A percentile compares a stretch with the other conserved stretches of the same genome.
Evolutionary conservation across 2,797 vertebrate genomes (phyloP).

Genomic region (Linurgus olivaceus): DNA sequence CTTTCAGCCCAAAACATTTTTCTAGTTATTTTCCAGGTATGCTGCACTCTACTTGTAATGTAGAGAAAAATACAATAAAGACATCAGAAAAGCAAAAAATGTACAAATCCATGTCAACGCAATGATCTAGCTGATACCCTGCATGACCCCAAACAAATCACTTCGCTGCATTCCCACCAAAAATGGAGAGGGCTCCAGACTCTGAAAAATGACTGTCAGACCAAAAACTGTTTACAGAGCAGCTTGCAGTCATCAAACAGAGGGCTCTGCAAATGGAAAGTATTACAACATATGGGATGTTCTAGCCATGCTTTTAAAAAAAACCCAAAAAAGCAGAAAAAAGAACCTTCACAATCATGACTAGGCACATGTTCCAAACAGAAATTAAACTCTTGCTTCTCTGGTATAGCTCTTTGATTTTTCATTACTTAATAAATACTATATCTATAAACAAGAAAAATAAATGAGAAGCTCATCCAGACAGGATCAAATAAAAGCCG

Average conservation of each 20-base stretch:
- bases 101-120: not conserved
- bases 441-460: not conserved
- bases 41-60: not conserved
- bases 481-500: not conserved
- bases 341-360: constrained; percentile 8
- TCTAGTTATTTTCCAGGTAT: not conserved
- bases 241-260: constrained; percentile 37
- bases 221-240: constrained; percentile 30
- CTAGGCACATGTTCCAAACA: constrained; percentile 2
- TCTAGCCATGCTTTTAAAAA: not conserved
- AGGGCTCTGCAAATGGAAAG: constrained; percentile 43
- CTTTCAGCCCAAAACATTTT: not conserved
- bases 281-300: constrained; percentile 24
- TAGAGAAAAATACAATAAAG: not conserved
- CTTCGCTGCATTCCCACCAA: not conserved
- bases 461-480: not conserved
- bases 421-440: not conserved
- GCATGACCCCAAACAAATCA: not conserved
- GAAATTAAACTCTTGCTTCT: constrained; percentile 11
- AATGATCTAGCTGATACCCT: not conserved
- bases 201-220: constrained; percentile 10
- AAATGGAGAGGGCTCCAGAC: constrained; percentile 19
- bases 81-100: not conserved
- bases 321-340: not conserved
- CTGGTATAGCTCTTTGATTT: not conserved